Evolutionary conservation across 2,888 invertebrate genomes (phyloP), one percentile per base, ranked within the genome.

Genomic region (Mycogona germanica): DNA sequence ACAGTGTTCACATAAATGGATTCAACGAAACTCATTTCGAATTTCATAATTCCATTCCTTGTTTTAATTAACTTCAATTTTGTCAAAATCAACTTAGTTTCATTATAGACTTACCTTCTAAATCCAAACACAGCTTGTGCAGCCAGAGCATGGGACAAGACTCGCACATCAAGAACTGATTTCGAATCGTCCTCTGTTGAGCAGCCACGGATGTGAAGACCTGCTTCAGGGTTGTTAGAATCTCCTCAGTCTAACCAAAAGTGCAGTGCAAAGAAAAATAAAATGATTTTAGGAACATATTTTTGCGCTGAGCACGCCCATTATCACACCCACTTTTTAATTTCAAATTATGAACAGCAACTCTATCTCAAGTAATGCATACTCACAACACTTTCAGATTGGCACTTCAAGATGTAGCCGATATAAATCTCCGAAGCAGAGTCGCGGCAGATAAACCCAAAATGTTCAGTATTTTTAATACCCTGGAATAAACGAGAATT

Each of bases 101-200:
- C n/a, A n/a, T n/a, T n/a, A n/a, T 17, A 1, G 26, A 48, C 59
- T 60, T 67, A 80, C 81, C 84, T 71, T 92, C 91, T 35, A 87
- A 75, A 63, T 91, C 89, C 52, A 81, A 77, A 64, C 87, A 89
- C 0, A 96, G 74, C 64, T 85, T 81, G 65, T 91, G 89, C 68
- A 87, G 92, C 88, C 93, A 95, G 52, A 92, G 76, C 85, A 95
- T 87, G 0, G 95, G 95, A 64, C 95, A 96, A 64, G 88, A 87
- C 59, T 92, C 92, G 68, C 95, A 96, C 78, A 81, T 62, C 78
- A 77, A 61, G 28, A 58, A 58, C n/a, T 41, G 48, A 45, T 52
- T 41, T 45, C 54, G 29, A 12, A 37, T 28, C 17, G 21, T 44
- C 45, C 49, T 51, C n/a, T 52, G 30, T 7, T 32, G 42, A n/a